A percentile compares a stretch with the other conserved stretches of the same genome.
phyloP scores from a whole-genome alignment of 2,797 vertebrate species.

The Enteromius afrohamiltoni region DNA sequence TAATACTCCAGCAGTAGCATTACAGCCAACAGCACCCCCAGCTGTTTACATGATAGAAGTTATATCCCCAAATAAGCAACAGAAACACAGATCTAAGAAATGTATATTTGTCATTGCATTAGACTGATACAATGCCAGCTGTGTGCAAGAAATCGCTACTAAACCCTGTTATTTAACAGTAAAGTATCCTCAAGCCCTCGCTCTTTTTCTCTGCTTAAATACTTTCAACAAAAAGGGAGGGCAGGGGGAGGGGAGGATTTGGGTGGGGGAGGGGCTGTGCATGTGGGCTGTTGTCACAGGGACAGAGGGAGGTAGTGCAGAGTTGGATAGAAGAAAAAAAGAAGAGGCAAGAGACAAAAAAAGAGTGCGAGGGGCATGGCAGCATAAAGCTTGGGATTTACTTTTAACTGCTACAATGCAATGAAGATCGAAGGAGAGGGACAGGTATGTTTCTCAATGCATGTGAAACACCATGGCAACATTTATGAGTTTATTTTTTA shows the following conservation, averaged over 20 bases:
- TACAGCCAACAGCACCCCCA: slow-evolving; percentile 45
- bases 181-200: not conserved
- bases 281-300: slow-evolving; percentile 54
- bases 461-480: not conserved
- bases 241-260: slow-evolving; percentile 49
- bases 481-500: not conserved
- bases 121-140: not conserved
- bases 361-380: slow-evolving; percentile 19
- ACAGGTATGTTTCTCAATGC: slow-evolving; percentile 47
- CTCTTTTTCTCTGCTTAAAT: slow-evolving; percentile 45
- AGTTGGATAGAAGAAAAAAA: slow-evolving; percentile 39
- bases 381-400: slow-evolving; percentile 44
- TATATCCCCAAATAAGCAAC: not conserved
- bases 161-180: not conserved
- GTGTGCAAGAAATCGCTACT: not conserved
- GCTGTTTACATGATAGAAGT: slow-evolving; percentile 10
- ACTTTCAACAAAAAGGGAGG: slow-evolving; percentile 38
- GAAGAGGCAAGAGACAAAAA: slow-evolving; percentile 31
- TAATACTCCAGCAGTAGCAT: not conserved
- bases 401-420: slow-evolving; percentile 31
- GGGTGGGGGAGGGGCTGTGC: slow-evolving; percentile 54
- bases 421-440: slow-evolving; percentile 42
- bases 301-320: slow-evolving; percentile 35
- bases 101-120: not conserved
- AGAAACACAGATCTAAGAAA: not conserved